Percentiles rank a stretch among this genome's conserved stretches.
Evolutionary conservation across 1,140 invertebrate species (phyloP).

Genomic region (Popillia japonica): DNA sequence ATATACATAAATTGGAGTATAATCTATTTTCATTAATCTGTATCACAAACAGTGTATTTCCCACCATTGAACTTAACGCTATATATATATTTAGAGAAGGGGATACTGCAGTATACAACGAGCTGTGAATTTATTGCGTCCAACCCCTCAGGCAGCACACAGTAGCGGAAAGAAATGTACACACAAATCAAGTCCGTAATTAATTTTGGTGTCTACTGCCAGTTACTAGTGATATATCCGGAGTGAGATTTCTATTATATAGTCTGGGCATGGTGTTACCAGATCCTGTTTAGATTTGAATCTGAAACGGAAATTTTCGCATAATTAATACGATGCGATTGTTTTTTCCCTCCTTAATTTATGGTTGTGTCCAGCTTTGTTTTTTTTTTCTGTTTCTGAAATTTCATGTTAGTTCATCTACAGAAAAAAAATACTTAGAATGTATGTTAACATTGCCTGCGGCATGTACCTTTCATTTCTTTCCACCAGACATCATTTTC

Average conservation of each 20-base stretch:
- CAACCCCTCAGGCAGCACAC: background rate
- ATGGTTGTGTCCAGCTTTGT: too few relatives aligned
- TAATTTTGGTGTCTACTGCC: conserved; percentile 23
- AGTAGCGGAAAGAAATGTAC: conserved; percentile 22
- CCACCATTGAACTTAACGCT: background rate
- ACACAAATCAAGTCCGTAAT: conserved; percentile 35
- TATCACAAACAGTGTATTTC: background rate
- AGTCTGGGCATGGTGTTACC: conserved; percentile 16
- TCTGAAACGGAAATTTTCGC: background rate
- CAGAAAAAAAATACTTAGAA: too few relatives aligned
- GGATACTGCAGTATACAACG: background rate
- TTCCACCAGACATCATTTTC: too few relatives aligned
- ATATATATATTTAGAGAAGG: background rate
- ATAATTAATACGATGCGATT: background rate
- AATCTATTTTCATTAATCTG: too few relatives aligned
- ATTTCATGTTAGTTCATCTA: too few relatives aligned
- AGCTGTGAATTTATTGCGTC: conserved; percentile 19
- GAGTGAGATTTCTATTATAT: background rate
- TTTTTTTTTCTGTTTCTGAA: too few relatives aligned
- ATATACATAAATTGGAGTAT: too few relatives aligned
- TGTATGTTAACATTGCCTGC: too few relatives aligned
- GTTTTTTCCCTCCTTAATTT: background rate
- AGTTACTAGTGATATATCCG: conserved; percentile 31
- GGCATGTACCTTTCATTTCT: too few relatives aligned
- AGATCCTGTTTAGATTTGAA: background rate